Evolutionary conservation across 1,140 invertebrate species (phyloP).

Genomic region (Nasonia vitripennis): DNA sequence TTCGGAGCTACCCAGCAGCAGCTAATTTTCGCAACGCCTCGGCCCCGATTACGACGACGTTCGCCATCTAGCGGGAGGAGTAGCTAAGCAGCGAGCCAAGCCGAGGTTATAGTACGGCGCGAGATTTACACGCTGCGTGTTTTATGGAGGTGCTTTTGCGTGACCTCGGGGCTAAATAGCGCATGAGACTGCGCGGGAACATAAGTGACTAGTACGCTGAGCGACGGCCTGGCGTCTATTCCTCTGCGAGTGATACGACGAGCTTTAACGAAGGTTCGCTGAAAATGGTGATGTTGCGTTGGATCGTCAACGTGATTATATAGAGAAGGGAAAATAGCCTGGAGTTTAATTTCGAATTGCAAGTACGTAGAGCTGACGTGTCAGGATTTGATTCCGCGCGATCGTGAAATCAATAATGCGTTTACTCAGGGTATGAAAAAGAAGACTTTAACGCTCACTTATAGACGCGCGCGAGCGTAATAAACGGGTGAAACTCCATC

Average conservation of each 20-base stretch:
- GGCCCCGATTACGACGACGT: neutral
- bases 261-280: too few species aligned
- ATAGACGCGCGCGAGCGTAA: neutral
- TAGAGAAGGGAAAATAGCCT: neutral
- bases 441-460: neutral
- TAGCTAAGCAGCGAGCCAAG: neutral
- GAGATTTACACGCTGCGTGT: slow-evolving; percentile 58
- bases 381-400: too few species aligned
- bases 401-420: neutral
- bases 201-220: neutral
- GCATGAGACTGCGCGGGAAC: slow-evolving; percentile 36
- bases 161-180: slow-evolving; percentile 62
- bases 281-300: neutral
- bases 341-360: too few species aligned
- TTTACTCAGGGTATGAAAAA: neutral
- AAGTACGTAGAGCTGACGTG: too few species aligned
- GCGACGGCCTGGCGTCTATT: neutral
- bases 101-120: neutral
- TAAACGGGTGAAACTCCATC: too few species aligned
- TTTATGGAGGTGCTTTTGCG: slow-evolving; percentile 61
- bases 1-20: neutral
- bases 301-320: neutral
- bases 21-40: neutral
- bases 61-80: neutral
- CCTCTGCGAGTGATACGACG: neutral